These are phyloP conservation scores for Papilio dardanus DNA, from an alignment of 1,140 invertebrate genomes.

Conservation along the genomic window DNA sequence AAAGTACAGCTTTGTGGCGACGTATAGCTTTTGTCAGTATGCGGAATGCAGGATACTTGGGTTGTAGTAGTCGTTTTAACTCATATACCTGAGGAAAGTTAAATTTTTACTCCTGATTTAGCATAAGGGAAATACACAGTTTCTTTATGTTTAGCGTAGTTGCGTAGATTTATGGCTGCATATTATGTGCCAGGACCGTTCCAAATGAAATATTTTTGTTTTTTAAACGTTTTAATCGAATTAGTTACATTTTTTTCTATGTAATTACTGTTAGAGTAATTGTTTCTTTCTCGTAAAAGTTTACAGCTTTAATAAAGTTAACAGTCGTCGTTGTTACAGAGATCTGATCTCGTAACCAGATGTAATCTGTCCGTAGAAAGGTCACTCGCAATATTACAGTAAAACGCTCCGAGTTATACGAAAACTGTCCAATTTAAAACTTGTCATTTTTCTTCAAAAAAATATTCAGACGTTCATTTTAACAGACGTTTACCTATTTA, in stretches of 20 bases:
- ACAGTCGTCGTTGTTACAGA: not conserved
- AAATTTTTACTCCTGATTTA: not conserved
- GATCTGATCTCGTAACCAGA: not conserved
- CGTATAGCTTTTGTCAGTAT: not conserved
- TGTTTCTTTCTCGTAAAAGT: conserved; percentile 9
- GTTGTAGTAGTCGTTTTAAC: not conserved
- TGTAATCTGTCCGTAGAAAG: not conserved
- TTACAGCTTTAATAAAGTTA: conserved; percentile 3
- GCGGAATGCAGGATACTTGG: not conserved
- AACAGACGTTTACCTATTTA: too few species aligned
- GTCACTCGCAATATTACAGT: not conserved
- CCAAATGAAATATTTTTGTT: too few species aligned
- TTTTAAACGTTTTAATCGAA: too few species aligned
- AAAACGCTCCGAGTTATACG: not conserved
- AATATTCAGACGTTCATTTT: not conserved
- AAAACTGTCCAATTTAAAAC: conserved; percentile 9
- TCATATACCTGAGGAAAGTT: not conserved
- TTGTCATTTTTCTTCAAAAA: conserved; percentile 5
- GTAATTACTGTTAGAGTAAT: not conserved
- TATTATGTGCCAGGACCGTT: too few species aligned
- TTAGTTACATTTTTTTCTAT: too few species aligned
- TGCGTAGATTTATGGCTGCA: too few species aligned
- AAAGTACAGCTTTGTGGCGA: conserved; percentile 1
- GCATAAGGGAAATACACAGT: too few species aligned
- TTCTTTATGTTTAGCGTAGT: too few species aligned